Base-by-base conservation (phyloP, 2,113 vertebrate species). In the Xenotilapia caudafasciata region DNA sequence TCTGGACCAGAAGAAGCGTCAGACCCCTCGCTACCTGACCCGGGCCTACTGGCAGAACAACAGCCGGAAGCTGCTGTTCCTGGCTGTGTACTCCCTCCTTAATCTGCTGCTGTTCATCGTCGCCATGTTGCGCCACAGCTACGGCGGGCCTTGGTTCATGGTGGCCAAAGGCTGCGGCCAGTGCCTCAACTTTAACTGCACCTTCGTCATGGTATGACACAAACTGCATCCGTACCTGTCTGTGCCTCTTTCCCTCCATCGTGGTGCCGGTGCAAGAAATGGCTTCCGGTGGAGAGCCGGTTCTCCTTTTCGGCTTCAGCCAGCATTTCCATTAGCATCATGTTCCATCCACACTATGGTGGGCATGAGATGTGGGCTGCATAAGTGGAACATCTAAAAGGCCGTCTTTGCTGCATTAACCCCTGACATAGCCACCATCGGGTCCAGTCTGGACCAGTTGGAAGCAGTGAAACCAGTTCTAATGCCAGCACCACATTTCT, bases 111-210 rank as follows among this genome's bases (percentile, higher is more conserved):
- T 99, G 21, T 97, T 98, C 26, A 4, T 92, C 2, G 28, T 90
- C 6, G 97, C 96, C 0, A 93, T 97, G 5, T 86, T 94, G 75
- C 84, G 54, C 15, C 88, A 98, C 47, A 12, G 68, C 0, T 4
- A 87, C 1, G 93, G 79, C 0, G 95, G 97, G 0, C 40, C 21
- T 55, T 97, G 96, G 92, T 56, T 95, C 91, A 96, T 93, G 94
- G 75, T 98, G 89, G 97, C 98, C 47, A 97, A 96, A 31, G 98
- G 97, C 90, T 98, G 97, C 0, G 97, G 98, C 4, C 97, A 96
- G 75, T 98, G 98, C 86, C 97, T 99, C 84, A 97, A 98, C 96
- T 96, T 99, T 87, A 97, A 98, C 97, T 98, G 97, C 65, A 96
- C 97, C 70, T 97, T 98, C 31, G 90, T 98, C 2, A 94, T 96